These are phyloP conservation scores for Isoperla grammatica DNA, from an alignment of 2,888 invertebrate genomes.

Conservation along the genomic window DNA sequence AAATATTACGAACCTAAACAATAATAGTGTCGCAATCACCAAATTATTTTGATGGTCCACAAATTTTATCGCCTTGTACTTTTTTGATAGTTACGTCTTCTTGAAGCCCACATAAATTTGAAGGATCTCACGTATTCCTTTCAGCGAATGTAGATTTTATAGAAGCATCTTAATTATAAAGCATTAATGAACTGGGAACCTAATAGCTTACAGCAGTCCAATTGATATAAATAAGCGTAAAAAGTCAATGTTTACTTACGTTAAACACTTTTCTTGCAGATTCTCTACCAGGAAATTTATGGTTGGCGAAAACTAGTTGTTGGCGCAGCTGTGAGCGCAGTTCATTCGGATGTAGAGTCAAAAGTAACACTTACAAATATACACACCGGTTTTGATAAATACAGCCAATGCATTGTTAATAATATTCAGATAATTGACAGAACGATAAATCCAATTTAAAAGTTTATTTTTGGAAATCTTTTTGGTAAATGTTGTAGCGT, in stretches of 20 bases:
- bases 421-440: too few relatives aligned
- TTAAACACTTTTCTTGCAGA: slow-evolving; percentile 34
- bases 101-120: slow-evolving; percentile 1
- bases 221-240: background rate
- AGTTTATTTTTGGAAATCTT: too few relatives aligned
- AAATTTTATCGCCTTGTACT: background rate
- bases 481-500: too few relatives aligned
- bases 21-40: background rate
- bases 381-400: too few relatives aligned
- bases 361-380: slow-evolving; percentile 4
- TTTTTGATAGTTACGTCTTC: background rate
- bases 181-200: background rate
- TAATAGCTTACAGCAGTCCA: too few relatives aligned
- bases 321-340: slow-evolving; percentile 32
- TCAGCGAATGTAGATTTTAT: background rate
- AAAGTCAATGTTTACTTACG: slow-evolving; percentile 29
- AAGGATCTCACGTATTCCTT: background rate
- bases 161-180: too few relatives aligned
- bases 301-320: slow-evolving; percentile 34
- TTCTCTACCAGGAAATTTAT: slow-evolving; percentile 37
- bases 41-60: background rate
- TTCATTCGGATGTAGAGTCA: slow-evolving; percentile 29
- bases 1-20: background rate
- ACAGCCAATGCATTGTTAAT: too few relatives aligned
- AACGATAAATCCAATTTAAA: too few relatives aligned